Percentiles rank a stretch among this genome's conserved stretches.
phyloP scores from a whole-genome alignment of 2,888 invertebrate genomes.

The Morpho helenor region DNA sequence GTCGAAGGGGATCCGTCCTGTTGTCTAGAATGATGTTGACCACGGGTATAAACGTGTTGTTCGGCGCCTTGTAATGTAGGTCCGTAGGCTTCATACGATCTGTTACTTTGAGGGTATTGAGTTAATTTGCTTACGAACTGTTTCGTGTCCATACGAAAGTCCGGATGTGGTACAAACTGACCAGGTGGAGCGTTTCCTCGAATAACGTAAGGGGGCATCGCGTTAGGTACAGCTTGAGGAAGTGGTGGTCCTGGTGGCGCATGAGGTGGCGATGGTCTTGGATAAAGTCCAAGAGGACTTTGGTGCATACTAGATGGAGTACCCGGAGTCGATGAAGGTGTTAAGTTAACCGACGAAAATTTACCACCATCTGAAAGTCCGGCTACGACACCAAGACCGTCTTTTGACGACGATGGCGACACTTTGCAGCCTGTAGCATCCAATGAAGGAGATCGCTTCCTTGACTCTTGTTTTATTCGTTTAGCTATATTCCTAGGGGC shows the following conservation, averaged over 20 bases:
- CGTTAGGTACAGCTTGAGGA: constrained; percentile 79
- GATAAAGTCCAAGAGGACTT: constrained; percentile 83
- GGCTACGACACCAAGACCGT: constrained; percentile 58
- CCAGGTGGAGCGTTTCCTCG: constrained; percentile 73
- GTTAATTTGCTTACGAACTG: constrained; percentile 68
- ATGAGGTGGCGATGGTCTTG: constrained; percentile 85
- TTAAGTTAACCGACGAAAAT: constrained; percentile 81
- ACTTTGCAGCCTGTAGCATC: constrained; percentile 67
- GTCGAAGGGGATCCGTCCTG: constrained; percentile 55
- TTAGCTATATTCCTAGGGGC: constrained; percentile 72
- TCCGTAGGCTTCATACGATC: constrained; percentile 60
- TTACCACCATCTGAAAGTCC: constrained; percentile 77
- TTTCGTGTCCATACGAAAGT: constrained; percentile 73
- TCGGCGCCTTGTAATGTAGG: constrained; percentile 58
- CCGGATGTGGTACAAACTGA: constrained; percentile 72
- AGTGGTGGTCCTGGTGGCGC: constrained; percentile 80
- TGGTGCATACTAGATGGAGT: constrained; percentile 82
- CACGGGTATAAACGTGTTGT: constrained; percentile 69
- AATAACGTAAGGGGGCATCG: constrained; percentile 79
- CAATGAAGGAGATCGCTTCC: constrained; percentile 79
- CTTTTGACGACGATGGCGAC: constrained; percentile 78
- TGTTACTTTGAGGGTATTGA: constrained; percentile 66
- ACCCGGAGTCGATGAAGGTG: constrained; percentile 82
- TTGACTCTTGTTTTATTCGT: constrained; percentile 75
- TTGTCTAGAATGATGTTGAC: constrained; percentile 54